Conservation (phyloP, 2,797 vertebrate species). For the Falco naumanni region DNA sequence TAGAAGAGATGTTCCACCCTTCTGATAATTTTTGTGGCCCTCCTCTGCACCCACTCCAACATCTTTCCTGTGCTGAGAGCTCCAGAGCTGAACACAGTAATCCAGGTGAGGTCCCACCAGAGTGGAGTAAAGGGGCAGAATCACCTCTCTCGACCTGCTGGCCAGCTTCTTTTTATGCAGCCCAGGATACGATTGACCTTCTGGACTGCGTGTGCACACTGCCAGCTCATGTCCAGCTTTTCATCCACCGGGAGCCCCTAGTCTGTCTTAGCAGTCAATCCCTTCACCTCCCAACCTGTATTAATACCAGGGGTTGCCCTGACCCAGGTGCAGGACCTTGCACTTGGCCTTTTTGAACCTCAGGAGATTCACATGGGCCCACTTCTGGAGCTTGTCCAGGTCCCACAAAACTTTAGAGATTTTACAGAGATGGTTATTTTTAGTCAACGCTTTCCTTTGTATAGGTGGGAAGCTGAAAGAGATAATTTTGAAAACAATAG, state of each 20-base stretch:
- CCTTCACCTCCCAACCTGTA: background rate
- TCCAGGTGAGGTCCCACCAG: background rate
- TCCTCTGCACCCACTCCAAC: background rate
- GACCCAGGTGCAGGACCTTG: background rate
- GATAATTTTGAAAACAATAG: background rate
- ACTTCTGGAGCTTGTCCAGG: background rate
- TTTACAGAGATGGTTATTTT: background rate
- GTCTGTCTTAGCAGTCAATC: background rate
- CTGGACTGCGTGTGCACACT: background rate
- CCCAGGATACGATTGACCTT: background rate
- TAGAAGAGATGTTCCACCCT: background rate
- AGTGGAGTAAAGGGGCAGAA: background rate
- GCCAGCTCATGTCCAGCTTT: background rate
- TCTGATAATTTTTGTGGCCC: background rate
- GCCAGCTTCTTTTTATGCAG: background rate
- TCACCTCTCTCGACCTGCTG: background rate
- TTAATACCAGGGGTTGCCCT: background rate
- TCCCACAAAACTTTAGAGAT: background rate
- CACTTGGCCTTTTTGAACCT: background rate
- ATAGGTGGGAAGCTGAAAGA: background rate
- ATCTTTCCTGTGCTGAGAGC: background rate
- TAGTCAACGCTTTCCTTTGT: background rate
- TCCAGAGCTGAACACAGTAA: too few relatives aligned
- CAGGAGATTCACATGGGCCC: background rate
- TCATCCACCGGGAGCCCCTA: background rate